Conservation (phyloP, 2,113 vertebrate species). For the Pangasianodon hypophthalmus region DNA sequence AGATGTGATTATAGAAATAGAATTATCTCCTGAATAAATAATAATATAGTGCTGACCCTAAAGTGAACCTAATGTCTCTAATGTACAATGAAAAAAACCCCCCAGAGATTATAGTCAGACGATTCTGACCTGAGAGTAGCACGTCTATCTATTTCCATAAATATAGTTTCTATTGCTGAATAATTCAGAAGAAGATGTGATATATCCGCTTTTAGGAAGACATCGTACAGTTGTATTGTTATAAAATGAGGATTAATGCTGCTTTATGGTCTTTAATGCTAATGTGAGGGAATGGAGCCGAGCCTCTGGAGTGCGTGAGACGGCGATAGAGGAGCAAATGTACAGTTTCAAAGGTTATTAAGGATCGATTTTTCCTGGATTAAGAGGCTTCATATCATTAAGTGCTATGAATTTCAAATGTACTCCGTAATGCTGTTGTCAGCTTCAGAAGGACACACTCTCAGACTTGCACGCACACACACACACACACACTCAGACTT, state of each 20-base stretch:
- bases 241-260: neutral
- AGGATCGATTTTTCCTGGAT: conserved; percentile 21
- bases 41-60: neutral
- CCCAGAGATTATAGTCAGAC: neutral
- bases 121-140: neutral
- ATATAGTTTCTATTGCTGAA: neutral
- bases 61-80: neutral
- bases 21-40: neutral
- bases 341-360: conserved; percentile 17
- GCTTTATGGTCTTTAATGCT: neutral
- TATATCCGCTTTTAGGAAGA: neutral
- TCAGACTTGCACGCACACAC: neutral
- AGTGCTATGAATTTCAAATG: conserved; percentile 21
- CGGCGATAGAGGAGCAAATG: neutral
- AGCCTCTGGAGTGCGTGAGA: neutral
- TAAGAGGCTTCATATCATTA: conserved; percentile 21
- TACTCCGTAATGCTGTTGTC: neutral
- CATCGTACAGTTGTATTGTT: neutral
- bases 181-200: neutral
- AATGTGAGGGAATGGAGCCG: neutral
- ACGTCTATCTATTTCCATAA: neutral
- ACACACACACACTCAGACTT: neutral
- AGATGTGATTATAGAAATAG: neutral
- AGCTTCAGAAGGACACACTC: conserved; percentile 1
- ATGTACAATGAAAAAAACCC: neutral